Conservation (phyloP, 2,113 vertebrate genomes). For the Muntiacus reevesi region DNA sequence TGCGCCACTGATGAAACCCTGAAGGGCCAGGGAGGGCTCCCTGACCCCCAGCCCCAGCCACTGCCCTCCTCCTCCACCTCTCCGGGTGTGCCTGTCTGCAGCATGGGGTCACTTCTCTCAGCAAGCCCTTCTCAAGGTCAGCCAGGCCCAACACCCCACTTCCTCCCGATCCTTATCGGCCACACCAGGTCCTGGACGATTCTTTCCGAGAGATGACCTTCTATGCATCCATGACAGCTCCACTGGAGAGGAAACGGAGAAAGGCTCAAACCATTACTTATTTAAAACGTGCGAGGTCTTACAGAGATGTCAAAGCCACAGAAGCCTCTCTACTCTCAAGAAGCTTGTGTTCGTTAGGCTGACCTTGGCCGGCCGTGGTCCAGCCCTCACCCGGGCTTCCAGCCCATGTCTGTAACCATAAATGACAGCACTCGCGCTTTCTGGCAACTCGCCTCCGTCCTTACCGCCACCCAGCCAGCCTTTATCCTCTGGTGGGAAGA, state of each 20-base stretch:
- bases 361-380: not conserved
- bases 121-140: not conserved
- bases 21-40: slow-evolving; percentile 45
- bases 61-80: not conserved
- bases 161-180: not conserved
- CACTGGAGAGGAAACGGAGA: not conserved
- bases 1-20: slow-evolving; percentile 41
- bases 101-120: not conserved
- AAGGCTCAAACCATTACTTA: not conserved
- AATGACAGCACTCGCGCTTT: slow-evolving; percentile 37
- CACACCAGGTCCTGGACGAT: not conserved
- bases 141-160: not conserved
- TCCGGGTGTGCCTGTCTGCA: not conserved
- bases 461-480: slow-evolving; percentile 28
- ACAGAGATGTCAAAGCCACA: not conserved
- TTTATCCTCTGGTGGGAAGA: slow-evolving; percentile 57
- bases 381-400: not conserved
- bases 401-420: slow-evolving; percentile 24
- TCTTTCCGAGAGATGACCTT: not conserved
- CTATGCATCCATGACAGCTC: not conserved
- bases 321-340: not conserved
- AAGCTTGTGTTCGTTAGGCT: not conserved
- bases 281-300: not conserved
- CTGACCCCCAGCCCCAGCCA: not conserved
- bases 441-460: slow-evolving; percentile 39